Evolutionary conservation across 1,140 invertebrate genomes (phyloP).

Genomic region (Cardiocondyla obscurior): DNA sequence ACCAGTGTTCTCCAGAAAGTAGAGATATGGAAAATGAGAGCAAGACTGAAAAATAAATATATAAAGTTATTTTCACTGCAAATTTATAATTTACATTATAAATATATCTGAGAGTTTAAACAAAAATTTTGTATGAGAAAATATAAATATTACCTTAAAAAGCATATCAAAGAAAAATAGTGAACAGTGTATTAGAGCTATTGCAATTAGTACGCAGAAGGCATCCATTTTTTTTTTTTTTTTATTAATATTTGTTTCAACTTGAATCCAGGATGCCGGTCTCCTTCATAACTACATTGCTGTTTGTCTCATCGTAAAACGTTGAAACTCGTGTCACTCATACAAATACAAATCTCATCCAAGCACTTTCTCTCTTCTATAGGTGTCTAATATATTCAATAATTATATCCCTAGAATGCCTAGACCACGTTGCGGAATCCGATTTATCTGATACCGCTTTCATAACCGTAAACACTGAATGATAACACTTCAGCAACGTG

Average conservation of each 20-base stretch:
- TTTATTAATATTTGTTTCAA: conserved; percentile 49
- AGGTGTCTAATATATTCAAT: neutral
- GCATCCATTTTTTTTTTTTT: conserved; percentile 80
- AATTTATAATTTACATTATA: conserved; percentile 18
- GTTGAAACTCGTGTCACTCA: neutral
- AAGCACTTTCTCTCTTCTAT: neutral
- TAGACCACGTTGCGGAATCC: neutral
- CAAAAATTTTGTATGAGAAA: conserved; percentile 4
- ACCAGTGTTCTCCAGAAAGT: conserved; percentile 90
- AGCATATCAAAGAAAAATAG: conserved; percentile 89
- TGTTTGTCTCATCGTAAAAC: neutral
- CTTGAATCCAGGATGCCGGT: neutral
- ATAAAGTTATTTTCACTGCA: conserved; percentile 10
- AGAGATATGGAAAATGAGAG: conserved; percentile 91
- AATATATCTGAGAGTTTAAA: neutral
- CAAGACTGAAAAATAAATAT: conserved; percentile 88
- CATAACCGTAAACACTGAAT: neutral
- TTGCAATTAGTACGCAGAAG: conserved; percentile 77
- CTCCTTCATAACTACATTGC: conserved; percentile 10
- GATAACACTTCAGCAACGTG: neutral
- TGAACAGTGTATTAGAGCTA: conserved; percentile 85
- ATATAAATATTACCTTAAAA: conserved; percentile 85
- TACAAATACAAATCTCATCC: neutral
- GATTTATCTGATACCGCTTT: neutral
- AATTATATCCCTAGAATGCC: neutral